Evolutionary conservation across 1,140 invertebrate species (phyloP).

Genomic region (Drosophila kikkawai): DNA sequence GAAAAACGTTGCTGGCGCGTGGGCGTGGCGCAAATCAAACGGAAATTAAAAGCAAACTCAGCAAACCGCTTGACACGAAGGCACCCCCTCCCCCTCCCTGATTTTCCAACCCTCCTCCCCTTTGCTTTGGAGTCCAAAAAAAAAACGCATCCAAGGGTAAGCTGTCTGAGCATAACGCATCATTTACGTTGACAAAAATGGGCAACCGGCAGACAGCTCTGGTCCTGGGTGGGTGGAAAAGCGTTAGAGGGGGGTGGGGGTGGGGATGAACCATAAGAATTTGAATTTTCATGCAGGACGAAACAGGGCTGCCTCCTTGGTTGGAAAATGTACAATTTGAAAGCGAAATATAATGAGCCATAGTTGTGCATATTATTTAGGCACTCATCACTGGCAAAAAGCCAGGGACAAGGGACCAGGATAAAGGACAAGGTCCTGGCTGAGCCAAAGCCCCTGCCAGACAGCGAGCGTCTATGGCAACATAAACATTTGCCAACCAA

Average conservation of each 20-base stretch:
- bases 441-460: slow-evolving; percentile 33
- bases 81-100: not conserved
- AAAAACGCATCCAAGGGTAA: slow-evolving; percentile 45
- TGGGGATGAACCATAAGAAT: slow-evolving; percentile 30
- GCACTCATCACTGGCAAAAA: slow-evolving; percentile 19
- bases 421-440: not conserved
- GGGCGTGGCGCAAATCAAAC: slow-evolving; percentile 65
- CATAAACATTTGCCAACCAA: slow-evolving; percentile 56
- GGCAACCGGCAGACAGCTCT: slow-evolving; percentile 21
- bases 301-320: slow-evolving; percentile 11
- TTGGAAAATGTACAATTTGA: not conserved
- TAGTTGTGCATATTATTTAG: not conserved
- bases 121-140: not conserved
- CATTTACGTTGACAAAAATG: slow-evolving; percentile 72
- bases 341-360: not conserved
- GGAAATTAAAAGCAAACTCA: slow-evolving; percentile 65
- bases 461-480: slow-evolving; percentile 37
- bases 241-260: not conserved
- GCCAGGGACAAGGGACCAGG: not conserved
- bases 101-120: not conserved
- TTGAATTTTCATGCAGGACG: slow-evolving; percentile 59
- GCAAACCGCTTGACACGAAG: slow-evolving; percentile 29
- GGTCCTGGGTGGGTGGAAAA: slow-evolving; percentile 14
- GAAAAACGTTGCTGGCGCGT: slow-evolving; percentile 17
- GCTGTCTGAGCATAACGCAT: slow-evolving; percentile 70